Percentiles rank a stretch among this genome's conserved stretches.
phyloP scores from a whole-genome alignment of 2,113 vertebrate genomes.

The Larimichthys polyactis region DNA sequence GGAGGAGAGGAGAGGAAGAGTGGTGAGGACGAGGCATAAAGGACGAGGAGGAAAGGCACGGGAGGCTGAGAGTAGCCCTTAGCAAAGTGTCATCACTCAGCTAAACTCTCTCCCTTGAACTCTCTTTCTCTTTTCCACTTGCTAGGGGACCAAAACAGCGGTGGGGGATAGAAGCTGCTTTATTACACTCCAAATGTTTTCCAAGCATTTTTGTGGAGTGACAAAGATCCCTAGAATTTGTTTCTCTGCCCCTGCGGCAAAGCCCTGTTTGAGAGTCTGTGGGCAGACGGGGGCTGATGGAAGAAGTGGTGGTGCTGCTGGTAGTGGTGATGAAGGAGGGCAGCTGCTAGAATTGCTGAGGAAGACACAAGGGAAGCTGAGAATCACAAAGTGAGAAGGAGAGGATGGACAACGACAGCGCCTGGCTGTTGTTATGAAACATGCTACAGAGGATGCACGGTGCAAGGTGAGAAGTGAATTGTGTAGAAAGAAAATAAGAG shows the following conservation, averaged over 20 bases:
- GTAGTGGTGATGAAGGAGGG: slow-evolving; percentile 27
- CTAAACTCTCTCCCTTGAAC: slow-evolving; percentile 40
- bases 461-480: slow-evolving; percentile 6
- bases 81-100: slow-evolving; percentile 57
- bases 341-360: slow-evolving; percentile 35
- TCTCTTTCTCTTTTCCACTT: slow-evolving; percentile 37
- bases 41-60: not conserved
- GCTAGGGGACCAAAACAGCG: slow-evolving; percentile 37
- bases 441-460: not conserved
- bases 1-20: not conserved
- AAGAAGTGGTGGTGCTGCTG: slow-evolving; percentile 1
- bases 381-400: slow-evolving; percentile 32
- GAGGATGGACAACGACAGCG: slow-evolving; percentile 37
- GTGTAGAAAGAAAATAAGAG: slow-evolving; percentile 10
- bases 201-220: slow-evolving; percentile 43
- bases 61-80: slow-evolving; percentile 48
- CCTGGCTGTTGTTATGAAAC: slow-evolving; percentile 33
- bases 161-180: slow-evolving; percentile 15
- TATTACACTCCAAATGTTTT: slow-evolving; percentile 56
- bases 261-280: slow-evolving; percentile 40
- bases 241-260: slow-evolving; percentile 36
- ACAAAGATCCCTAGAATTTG: slow-evolving; percentile 53
- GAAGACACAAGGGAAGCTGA: slow-evolving; percentile 32
- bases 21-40: slow-evolving; percentile 29
- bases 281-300: slow-evolving; percentile 46